Conservation (phyloP, 2,113 vertebrate species). For the Scopus umbretta region DNA sequence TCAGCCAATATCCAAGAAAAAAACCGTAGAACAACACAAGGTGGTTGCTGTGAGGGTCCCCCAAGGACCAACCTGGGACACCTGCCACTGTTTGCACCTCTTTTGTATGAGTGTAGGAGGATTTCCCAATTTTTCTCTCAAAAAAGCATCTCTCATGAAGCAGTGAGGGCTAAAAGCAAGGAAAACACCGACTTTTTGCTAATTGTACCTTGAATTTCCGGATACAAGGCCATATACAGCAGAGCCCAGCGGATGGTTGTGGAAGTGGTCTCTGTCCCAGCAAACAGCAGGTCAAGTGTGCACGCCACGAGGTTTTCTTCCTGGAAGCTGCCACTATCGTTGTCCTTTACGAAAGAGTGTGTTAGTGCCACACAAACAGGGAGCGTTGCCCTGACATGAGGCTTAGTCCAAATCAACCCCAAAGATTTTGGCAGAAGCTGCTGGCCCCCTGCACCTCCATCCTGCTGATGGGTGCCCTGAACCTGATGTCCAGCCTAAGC, state of each 20-base stretch:
- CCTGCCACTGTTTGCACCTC: neutral
- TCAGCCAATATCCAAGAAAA: neutral
- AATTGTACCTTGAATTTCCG: slow-evolving; percentile 75
- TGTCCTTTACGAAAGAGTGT: neutral
- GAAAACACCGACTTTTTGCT: accelerated
- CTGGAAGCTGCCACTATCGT: slow-evolving; percentile 40
- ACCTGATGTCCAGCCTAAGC: no score
- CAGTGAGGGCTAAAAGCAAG: neutral
- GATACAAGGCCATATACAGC: slow-evolving; percentile 75
- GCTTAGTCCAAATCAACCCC: neutral
- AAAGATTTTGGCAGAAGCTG: neutral
- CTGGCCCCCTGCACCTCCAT: neutral
- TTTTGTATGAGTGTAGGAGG: no score
- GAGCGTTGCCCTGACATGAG: neutral
- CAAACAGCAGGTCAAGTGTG: slow-evolving; percentile 72
- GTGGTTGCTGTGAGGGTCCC: no score
- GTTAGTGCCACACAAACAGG: neutral
- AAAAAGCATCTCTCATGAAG: neutral
- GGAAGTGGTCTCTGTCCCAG: slow-evolving; percentile 75
- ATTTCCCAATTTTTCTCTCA: neutral
- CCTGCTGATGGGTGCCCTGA: neutral
- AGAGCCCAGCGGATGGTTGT: slow-evolving; percentile 80
- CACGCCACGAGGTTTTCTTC: slow-evolving; percentile 64
- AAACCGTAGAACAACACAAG: accelerated
- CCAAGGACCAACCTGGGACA: no score